Evolutionary conservation across 1,140 invertebrate species (phyloP).

Genomic region (Ceratina calcarata): DNA sequence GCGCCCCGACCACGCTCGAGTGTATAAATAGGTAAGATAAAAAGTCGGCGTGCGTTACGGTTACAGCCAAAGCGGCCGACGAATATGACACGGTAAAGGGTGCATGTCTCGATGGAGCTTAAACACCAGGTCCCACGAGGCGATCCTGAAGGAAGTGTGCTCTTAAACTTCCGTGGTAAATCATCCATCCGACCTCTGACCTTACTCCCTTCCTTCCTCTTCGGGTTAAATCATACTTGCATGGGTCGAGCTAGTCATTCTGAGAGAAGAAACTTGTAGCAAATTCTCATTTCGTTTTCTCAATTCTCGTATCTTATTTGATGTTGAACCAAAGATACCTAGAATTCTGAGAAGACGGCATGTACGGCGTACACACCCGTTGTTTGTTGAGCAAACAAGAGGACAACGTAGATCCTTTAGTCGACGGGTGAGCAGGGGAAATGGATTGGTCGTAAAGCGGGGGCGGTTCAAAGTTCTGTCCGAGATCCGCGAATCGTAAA

Average conservation of each 20-base stretch:
- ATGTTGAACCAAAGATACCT: not conserved
- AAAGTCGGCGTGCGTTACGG: conserved; percentile 24
- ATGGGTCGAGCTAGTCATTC: too few species aligned
- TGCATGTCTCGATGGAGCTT: conserved; percentile 14
- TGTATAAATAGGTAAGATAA: conserved; percentile 61
- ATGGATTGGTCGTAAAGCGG: not conserved
- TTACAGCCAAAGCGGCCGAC: conserved; percentile 31
- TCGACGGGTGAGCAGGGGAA: not conserved
- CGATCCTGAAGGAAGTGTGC: conserved; percentile 19
- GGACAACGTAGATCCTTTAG: not conserved
- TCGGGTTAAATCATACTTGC: too few species aligned
- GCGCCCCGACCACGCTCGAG: conserved; percentile 1
- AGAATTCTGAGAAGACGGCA: not conserved
- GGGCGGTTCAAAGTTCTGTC: not conserved
- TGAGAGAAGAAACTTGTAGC: not conserved
- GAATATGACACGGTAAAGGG: not conserved
- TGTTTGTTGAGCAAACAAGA: conserved; percentile 34
- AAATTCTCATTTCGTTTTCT: not conserved
- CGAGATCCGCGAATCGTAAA: conserved; percentile 29
- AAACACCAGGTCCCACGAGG: conserved; percentile 4
- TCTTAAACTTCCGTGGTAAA: conserved; percentile 32
- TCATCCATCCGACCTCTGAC: conserved; percentile 14
- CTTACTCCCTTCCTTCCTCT: not conserved
- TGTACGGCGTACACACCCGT: not conserved
- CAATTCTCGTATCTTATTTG: not conserved